Evolutionary conservation across 2,797 vertebrate species (phyloP), one percentile per base, ranked within the genome.

Genomic region (Acanthis flammea): DNA sequence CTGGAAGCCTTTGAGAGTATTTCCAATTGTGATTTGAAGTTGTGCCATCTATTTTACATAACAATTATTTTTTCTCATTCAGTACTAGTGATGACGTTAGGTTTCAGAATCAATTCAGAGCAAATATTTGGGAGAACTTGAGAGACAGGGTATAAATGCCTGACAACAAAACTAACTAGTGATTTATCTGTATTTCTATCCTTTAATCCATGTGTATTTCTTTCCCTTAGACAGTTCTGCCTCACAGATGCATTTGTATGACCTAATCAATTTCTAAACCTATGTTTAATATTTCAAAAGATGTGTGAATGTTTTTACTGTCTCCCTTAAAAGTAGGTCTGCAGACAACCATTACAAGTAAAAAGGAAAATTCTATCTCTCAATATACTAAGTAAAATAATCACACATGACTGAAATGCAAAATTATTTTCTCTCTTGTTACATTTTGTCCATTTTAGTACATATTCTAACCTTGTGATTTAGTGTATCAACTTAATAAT

Each of bases 11-110:
- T 85, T 92, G 79, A 96, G 74, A 71, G 11, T 41, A 18, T 87
- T 95, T 95, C 47, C 57, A 84, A 3, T 80, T 67, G 48, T 76
- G 71, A 63, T 78, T 94, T 97, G 76, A 96, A 94, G 71, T 82
- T 57, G 23, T 63, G 71, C 51, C 48, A 86, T 83, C 67, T 88
- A 50, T 88, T 94, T 94, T 95, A 53, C 73, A 80, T 82, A 67
- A 65, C 1, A 60, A 25, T 48, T 54, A 5, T 84, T 88, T 92
- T 70, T 17, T 35, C 35, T 93, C 19, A 35, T 90, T 95, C 71
- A 53, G 33, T 58, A n/a, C 8, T 78, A 48, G 31, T n/a, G 35
- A 45, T 66, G 44, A 17, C 22, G 17, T 90, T 74, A 93, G 24
- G 31, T 84, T 92, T 93, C 76, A 58, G 54, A 88, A 81, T 75